A percentile compares a stretch with the other conserved stretches of the same genome.
Evolutionary conservation across 1,140 invertebrate genomes (phyloP).

Genomic region (Microplitis demolitor): DNA sequence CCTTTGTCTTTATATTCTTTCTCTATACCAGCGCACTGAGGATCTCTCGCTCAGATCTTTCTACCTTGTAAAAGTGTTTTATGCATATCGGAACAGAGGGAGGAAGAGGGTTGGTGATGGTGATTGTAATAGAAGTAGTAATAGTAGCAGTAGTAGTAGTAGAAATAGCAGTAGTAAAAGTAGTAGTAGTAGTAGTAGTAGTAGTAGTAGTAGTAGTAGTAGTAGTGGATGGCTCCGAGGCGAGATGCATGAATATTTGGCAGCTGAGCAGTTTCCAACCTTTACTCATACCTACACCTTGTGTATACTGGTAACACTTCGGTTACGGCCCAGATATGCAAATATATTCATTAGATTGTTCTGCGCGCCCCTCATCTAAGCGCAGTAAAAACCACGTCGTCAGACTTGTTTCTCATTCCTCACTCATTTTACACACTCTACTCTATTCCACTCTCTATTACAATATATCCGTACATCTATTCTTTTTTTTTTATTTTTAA

Average conservation of each 20-base stretch:
- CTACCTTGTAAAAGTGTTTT: too few relatives aligned
- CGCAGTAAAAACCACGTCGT: conserved; percentile 31
- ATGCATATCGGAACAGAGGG: too few relatives aligned
- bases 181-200: too few relatives aligned
- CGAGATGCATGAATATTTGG: conserved; percentile 60
- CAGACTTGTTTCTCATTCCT: neutral
- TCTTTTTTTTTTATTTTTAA: too few relatives aligned
- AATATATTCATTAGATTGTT: conserved; percentile 60
- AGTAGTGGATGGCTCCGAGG: conserved; percentile 43
- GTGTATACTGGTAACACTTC: conserved; percentile 50
- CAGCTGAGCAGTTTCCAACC: conserved; percentile 41
- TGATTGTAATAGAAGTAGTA: too few relatives aligned
- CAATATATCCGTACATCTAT: too few relatives aligned
- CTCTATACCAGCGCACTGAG: too few relatives aligned
- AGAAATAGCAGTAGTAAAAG: too few relatives aligned
- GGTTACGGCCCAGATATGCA: conserved; percentile 59
- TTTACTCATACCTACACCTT: conserved; percentile 44
- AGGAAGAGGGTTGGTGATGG: too few relatives aligned
- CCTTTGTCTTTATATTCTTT: too few relatives aligned
- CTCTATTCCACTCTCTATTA: neutral
- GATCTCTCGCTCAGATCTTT: too few relatives aligned
- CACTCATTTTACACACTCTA: neutral
- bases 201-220: conserved; percentile 11
- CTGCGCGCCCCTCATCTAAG: conserved; percentile 29
- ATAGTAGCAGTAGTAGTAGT: too few relatives aligned